These are phyloP conservation scores for Sarcophaga bullata DNA, from an alignment of 1,140 invertebrate species.

Conservation along the genomic window DNA sequence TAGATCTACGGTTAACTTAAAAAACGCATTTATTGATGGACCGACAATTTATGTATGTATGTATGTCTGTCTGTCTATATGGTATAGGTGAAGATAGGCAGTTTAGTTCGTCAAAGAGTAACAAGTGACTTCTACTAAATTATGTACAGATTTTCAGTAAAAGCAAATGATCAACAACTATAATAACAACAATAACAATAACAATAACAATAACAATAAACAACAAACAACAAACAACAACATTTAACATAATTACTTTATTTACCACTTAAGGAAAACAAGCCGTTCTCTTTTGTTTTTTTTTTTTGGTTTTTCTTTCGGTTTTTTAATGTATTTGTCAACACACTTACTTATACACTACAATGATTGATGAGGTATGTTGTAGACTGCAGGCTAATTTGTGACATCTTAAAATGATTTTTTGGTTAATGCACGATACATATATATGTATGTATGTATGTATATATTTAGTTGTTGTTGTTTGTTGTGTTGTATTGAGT, in stretches of 20 bases:
- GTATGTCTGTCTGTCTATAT: too few relatives aligned
- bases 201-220: too few relatives aligned
- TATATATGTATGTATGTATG: too few relatives aligned
- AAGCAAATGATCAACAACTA: neutral
- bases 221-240: too few relatives aligned
- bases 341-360: neutral
- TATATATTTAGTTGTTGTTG: too few relatives aligned
- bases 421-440: too few relatives aligned
- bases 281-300: conserved; percentile 30
- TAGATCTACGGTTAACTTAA: neutral
- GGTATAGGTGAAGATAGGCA: neutral
- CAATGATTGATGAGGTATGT: neutral
- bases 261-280: conserved; percentile 27
- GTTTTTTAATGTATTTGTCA: too few relatives aligned
- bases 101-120: neutral
- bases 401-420: neutral
- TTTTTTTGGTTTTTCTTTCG: too few relatives aligned
- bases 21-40: neutral
- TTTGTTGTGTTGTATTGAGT: too few relatives aligned
- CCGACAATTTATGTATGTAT: neutral
- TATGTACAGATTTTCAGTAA: neutral
- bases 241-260: conserved; percentile 37
- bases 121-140: conserved; percentile 19
- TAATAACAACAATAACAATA: too few relatives aligned
- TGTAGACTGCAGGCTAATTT: neutral